Percentiles rank a stretch among this genome's conserved stretches.
Conservation (phyloP, 1,140 invertebrate genomes). For the Temnothorax curvispinosus region DNA sequence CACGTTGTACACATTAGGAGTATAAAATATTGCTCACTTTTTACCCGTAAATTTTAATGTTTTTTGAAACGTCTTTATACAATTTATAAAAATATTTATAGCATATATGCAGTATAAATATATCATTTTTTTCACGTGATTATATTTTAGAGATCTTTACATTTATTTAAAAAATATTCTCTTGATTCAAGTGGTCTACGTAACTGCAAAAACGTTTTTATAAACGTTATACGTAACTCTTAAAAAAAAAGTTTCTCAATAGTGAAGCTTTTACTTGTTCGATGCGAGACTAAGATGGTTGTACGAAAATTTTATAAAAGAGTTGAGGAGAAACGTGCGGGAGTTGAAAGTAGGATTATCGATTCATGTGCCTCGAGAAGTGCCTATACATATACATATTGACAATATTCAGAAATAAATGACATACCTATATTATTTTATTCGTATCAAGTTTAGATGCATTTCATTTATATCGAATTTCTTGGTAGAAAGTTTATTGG, state of each 20-base stretch:
- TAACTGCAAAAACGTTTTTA: not conserved
- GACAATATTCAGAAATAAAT: not conserved
- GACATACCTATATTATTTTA: conserved; percentile 31
- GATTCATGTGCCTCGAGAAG: conserved; percentile 30
- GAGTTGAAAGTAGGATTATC: conserved; percentile 32
- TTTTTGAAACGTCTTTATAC: not conserved
- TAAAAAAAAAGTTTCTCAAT: not conserved
- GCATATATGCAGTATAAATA: not conserved
- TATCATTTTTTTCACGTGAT: not conserved
- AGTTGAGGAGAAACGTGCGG: conserved; percentile 26
- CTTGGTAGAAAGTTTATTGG: not conserved
- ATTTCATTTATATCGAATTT: conserved; percentile 12
- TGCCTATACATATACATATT: not conserved
- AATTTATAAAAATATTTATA: not conserved
- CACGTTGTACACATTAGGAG: not conserved
- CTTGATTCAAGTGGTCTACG: not conserved
- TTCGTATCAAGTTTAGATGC: not conserved
- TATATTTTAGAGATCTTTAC: not conserved
- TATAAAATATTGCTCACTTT: not conserved
- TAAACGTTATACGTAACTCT: not conserved
- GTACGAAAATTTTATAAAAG: conserved; percentile 37
- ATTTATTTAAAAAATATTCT: not conserved
- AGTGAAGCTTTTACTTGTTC: conserved; percentile 18
- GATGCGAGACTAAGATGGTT: conserved; percentile 10
- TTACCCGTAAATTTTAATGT: not conserved